Base-by-base conservation (phyloP, 1,140 invertebrate species). In the Brachionus sp. region DNA sequence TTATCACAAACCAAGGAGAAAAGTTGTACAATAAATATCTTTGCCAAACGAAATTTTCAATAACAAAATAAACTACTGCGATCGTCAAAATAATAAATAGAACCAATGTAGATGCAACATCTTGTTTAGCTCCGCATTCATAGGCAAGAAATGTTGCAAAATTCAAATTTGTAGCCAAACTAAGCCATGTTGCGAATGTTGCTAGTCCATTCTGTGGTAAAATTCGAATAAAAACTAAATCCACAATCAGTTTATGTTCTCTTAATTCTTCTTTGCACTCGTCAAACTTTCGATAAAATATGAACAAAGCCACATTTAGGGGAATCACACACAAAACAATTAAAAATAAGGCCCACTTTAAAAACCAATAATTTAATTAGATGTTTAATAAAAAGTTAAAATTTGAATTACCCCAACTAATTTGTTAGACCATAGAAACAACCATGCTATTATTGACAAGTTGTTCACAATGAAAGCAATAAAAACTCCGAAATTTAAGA, bases 151-250 rank as follows among this genome's bases (percentile, higher is more conserved):
- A 85, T 9, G 86, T 82, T 7, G 85, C 86, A 64, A 87, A 83
- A 80, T 87, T 88, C 6, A 88, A 75, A 3, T 87, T 78, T 5
- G 87, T 85, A 16, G 87, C 87, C 5, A 88, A 84, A 13, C 85
- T 85, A 1, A 86, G 84, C 87, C 87, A 88, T 5, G 86, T 85
- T 0, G 86, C 87, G 82, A 87, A 88, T 42, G 87, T 84, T 5
- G 86, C 86, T 9, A 88, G 68, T 9, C 87, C 87, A 83, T 88
- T 88, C 82, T 88, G 86, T 13, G 87, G 84, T 9, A 88, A 82
- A 25, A 88, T 77, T 19, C 86, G 78, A 5, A 86, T 85, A 9
- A 88, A 70, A 85, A 85, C 86, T 19, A 87, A 84, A 19, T 87
- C 86, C 23, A 75, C 64, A n/a, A 33, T 84, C 50, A 62, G 12